These are phyloP conservation scores for Rousettus leschenaultii DNA, from an alignment of 2,113 vertebrate genomes.

Conservation along the genomic window DNA sequence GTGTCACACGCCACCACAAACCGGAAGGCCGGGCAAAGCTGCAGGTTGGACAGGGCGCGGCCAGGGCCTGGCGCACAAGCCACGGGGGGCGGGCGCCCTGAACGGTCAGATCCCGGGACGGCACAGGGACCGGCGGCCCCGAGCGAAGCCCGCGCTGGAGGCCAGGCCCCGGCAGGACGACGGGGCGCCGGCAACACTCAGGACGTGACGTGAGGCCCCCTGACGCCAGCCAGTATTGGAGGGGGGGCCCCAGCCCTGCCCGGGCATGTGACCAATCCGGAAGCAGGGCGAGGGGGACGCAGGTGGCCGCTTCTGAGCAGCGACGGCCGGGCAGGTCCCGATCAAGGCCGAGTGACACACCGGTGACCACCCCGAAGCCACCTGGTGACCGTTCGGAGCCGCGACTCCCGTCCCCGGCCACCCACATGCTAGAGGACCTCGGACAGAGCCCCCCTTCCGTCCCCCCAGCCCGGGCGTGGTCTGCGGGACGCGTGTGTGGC, in stretches of 20 bases:
- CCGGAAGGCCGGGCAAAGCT: background rate
- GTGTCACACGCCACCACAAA: background rate
- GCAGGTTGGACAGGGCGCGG: background rate
- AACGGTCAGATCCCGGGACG: background rate
- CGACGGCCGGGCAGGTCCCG: fast-evolving
- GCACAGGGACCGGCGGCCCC: background rate
- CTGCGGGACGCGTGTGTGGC: too few species aligned
- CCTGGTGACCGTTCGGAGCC: background rate
- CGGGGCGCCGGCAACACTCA: background rate
- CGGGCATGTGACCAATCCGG: too few species aligned
- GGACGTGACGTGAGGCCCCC: background rate
- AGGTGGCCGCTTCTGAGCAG: background rate
- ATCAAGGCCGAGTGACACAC: background rate
- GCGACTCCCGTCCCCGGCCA: background rate
- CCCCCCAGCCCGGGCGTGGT: background rate
- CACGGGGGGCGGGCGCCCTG: background rate
- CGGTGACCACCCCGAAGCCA: background rate
- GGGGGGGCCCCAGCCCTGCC: background rate
- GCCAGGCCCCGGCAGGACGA: fast-evolving
- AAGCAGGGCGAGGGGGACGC: fast-evolving
- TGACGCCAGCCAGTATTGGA: background rate
- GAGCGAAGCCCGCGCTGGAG: too few species aligned
- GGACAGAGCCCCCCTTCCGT: background rate
- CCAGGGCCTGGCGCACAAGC: background rate
- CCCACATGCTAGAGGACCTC: background rate